Conservation (phyloP, 1,140 invertebrate species). For the Panagrolaimus sp. region DNA sequence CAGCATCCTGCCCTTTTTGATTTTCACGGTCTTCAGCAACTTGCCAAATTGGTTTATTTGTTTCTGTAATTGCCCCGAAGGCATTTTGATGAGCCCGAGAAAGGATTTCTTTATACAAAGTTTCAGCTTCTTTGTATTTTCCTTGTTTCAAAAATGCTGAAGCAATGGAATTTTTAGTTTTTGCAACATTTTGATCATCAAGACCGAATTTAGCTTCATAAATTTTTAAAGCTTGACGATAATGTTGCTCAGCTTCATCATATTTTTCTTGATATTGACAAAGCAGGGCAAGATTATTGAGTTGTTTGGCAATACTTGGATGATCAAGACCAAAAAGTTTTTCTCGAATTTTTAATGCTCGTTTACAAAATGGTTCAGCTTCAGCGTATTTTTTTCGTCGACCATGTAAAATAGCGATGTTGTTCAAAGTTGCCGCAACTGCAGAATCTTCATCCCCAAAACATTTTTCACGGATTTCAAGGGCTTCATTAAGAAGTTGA, state of each 20-base stretch:
- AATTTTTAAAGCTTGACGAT: conserved; percentile 93
- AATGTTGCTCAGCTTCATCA: conserved; percentile 71
- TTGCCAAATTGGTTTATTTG: conserved; percentile 99
- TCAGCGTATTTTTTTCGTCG: conserved; percentile 99
- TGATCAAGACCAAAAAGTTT: conserved; percentile 92
- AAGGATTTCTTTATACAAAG: conserved; percentile 87
- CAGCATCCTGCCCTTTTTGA: conserved; percentile 69
- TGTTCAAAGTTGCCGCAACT: conserved; percentile 98
- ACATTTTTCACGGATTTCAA: conserved; percentile 94
- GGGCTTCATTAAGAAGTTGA: conserved; percentile 88
- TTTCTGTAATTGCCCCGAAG: conserved; percentile 74
- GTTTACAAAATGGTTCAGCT: conserved; percentile 94
- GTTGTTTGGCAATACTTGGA: conserved; percentile 96
- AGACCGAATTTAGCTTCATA: conserved; percentile 91
- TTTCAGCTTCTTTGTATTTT: conserved; percentile 95
- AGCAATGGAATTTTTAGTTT: conserved; percentile 97
- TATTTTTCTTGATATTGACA: conserved; percentile 82
- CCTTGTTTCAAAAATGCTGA: conserved; percentile 96
- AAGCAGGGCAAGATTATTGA: conserved; percentile 93
- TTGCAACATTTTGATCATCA: conserved; percentile 96
- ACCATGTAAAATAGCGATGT: conserved; percentile 90
- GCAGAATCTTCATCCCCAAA: conserved; percentile 94
- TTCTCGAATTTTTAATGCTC: conserved; percentile 94
- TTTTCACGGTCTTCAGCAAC: conserved; percentile 90
- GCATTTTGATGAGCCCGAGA: conserved; percentile 92